These are phyloP conservation scores for Rutilus rutilus DNA, from an alignment of 2,113 vertebrate genomes.

Conservation along the genomic window DNA sequence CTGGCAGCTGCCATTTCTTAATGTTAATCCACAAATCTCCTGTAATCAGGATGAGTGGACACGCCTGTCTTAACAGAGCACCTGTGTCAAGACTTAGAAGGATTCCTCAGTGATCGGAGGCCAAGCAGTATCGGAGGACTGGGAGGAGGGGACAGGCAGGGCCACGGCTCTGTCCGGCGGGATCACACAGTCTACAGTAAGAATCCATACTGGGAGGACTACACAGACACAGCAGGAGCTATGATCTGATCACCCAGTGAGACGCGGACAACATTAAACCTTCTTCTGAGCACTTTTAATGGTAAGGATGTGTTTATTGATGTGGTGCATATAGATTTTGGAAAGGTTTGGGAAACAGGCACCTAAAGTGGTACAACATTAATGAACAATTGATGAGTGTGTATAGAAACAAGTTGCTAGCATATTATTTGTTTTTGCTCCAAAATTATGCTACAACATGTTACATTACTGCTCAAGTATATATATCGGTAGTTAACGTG, in stretches of 20 bases:
- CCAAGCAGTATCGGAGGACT: slow-evolving; percentile 47
- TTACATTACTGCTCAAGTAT: background rate
- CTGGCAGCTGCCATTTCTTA: slow-evolving; percentile 65
- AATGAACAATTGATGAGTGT: background rate
- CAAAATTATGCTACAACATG: background rate
- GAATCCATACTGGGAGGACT: slow-evolving; percentile 48
- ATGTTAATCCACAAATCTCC: slow-evolving; percentile 79
- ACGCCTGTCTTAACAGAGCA: slow-evolving; percentile 71
- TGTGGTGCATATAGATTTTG: background rate
- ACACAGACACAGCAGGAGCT: slow-evolving; percentile 17
- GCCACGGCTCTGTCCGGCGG: slow-evolving; percentile 54
- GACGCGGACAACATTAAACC: slow-evolving; percentile 44
- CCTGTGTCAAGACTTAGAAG: slow-evolving; percentile 70
- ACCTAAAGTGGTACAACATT: background rate
- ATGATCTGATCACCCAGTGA: slow-evolving; percentile 27
- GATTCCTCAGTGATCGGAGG: slow-evolving; percentile 60
- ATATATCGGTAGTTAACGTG: background rate
- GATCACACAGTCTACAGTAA: slow-evolving; percentile 51
- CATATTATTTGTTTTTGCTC: background rate
- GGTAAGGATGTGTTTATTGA: slow-evolving; percentile 60
- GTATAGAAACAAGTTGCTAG: background rate
- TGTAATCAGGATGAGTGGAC: slow-evolving; percentile 77
- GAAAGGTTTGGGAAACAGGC: background rate
- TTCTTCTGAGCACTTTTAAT: slow-evolving; percentile 46
- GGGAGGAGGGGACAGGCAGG: slow-evolving; percentile 55